A percentile compares a stretch with the other conserved stretches of the same genome.
Conservation (phyloP, 2,888 invertebrate genomes). For the Nudaria mundana region DNA sequence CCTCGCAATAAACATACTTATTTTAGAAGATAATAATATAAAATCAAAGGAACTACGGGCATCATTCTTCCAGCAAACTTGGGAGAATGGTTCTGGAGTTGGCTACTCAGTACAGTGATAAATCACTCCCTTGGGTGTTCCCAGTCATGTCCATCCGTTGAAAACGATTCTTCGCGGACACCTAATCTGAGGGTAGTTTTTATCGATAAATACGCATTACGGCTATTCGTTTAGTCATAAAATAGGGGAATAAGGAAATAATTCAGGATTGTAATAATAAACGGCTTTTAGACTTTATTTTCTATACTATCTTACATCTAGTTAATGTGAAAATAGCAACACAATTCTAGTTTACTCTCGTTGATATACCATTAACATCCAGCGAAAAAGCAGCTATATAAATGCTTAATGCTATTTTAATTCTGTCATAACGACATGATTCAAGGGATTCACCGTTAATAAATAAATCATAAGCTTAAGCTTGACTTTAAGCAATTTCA, state of each 20-base stretch:
- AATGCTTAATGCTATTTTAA: constrained; percentile 12
- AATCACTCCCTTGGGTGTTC: constrained; percentile 35
- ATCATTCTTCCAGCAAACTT: constrained; percentile 27
- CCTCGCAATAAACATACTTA: background rate
- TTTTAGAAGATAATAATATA: constrained; percentile 24
- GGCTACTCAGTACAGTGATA: constrained; percentile 41
- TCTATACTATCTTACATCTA: no score
- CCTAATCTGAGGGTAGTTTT: constrained; percentile 27
- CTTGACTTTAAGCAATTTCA: constrained; percentile 41
- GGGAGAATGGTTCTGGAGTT: constrained; percentile 19
- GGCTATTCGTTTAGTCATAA: constrained; percentile 37
- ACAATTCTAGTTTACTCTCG: no score
- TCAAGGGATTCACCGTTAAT: constrained; percentile 28
- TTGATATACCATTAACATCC: no score
- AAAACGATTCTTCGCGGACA: constrained; percentile 31
- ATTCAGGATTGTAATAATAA: constrained; percentile 35
- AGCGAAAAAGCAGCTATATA: constrained; percentile 1
- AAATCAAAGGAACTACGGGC: constrained; percentile 35
- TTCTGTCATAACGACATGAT: constrained; percentile 22
- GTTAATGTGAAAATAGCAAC: no score
- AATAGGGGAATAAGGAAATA: constrained; percentile 31
- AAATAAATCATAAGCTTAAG: constrained; percentile 35
- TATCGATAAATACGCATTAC: constrained; percentile 28
- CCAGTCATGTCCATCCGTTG: constrained; percentile 26
- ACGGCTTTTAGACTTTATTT: constrained; percentile 30